Percentiles rank a stretch among this genome's conserved stretches.
Evolutionary conservation across 2,113 vertebrate genomes (phyloP).

Genomic region (Mus musculus): GRCm39 chr17:50138501-50139000

Average conservation of each 20-base stretch:
- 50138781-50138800: not conserved
- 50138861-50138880: slow-evolving; percentile 52
- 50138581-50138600: too few species aligned
- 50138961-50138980: slow-evolving; percentile 30
- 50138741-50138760: not conserved
- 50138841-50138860: slow-evolving; percentile 41
- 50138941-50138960: slow-evolving; percentile 73
- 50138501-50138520: not conserved
- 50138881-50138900: slow-evolving; percentile 58
- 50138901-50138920: slow-evolving; percentile 53
- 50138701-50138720: not conserved
- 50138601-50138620: not conserved
- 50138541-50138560: not conserved
- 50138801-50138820: slow-evolving; percentile 37
- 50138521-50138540: not conserved
- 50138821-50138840: slow-evolving; percentile 49
- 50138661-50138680: not conserved
- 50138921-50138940: slow-evolving; percentile 4
- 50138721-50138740: not conserved
- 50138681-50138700: not conserved
- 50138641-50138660: not conserved
- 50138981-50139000: not conserved
- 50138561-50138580: not conserved
- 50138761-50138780: not conserved
- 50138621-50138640: not conserved